phyloP scores from a whole-genome alignment of 2,797 vertebrate genomes.

The Atherinosoma microstoma region DNA sequence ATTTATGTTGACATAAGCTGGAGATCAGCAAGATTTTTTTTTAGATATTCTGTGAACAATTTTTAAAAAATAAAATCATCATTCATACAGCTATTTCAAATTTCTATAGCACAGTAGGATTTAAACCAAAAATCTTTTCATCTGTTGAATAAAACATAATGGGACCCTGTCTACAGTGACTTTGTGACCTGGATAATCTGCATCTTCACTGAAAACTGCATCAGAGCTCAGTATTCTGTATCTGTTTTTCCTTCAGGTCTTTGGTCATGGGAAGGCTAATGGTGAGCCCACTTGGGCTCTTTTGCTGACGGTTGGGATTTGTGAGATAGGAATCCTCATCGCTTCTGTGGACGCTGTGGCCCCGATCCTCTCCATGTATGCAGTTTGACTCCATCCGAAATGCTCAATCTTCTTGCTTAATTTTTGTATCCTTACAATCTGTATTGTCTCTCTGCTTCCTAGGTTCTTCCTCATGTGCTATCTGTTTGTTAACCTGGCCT shows the following conservation, averaged over 20 bases:
- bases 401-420: not conserved
- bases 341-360: slow-evolving; percentile 93
- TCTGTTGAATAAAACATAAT: not conserved
- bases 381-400: no score
- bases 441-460: slow-evolving; percentile 45
- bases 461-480: slow-evolving; percentile 99
- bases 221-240: not conserved
- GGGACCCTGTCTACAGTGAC: not conserved
- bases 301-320: slow-evolving; percentile 91
- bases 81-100: no score
- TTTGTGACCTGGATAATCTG: not conserved
- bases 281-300: slow-evolving; percentile 98
- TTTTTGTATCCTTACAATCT: not conserved
- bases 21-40: not conserved
- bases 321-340: slow-evolving; percentile 95
- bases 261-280: slow-evolving; percentile 93
- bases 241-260: slow-evolving; percentile 82
- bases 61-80: no score
- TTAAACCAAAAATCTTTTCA: not conserved
- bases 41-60: no score
- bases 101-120: no score
- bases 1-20: not conserved
- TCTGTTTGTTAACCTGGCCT: slow-evolving; percentile 96
- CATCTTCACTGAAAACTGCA: not conserved
- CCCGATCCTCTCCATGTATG: slow-evolving; percentile 95